Evolutionary conservation across 2,797 vertebrate species (phyloP).

Genomic region (Phoeniculus purpureus): DNA sequence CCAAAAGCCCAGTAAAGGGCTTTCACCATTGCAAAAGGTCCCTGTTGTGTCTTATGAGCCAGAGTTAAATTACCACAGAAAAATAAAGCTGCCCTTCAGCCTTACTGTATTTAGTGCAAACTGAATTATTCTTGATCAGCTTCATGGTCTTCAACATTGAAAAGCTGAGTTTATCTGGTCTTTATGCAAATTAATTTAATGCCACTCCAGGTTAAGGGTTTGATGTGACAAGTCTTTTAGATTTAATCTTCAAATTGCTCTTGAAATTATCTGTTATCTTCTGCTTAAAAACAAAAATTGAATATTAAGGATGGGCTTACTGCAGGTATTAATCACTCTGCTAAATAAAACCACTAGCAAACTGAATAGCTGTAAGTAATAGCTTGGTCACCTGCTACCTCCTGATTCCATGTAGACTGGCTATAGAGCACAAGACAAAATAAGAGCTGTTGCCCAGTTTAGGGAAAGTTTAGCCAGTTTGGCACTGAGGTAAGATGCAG

Average conservation of each 20-base stretch:
- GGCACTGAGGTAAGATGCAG: not conserved
- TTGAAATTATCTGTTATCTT: conserved; percentile 4
- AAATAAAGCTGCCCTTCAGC: not conserved
- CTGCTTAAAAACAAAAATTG: not conserved
- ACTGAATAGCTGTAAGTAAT: not conserved
- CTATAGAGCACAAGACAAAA: not conserved
- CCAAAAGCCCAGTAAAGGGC: not conserved
- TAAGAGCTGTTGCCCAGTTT: not conserved
- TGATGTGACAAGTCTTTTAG: not conserved
- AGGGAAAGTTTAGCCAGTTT: not conserved
- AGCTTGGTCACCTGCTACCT: not conserved
- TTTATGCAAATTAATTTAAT: conserved; percentile 36
- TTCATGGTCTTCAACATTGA: not conserved
- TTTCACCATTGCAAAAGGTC: not conserved
- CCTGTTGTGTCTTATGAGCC: not conserved
- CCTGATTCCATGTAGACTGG: not conserved
- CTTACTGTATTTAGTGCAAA: not conserved
- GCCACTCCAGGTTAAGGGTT: not conserved
- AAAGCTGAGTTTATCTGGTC: not conserved
- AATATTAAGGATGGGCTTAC: conserved; percentile 39
- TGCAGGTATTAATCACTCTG: not conserved
- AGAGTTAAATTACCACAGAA: not conserved
- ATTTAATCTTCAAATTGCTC: not conserved
- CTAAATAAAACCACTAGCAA: not conserved
- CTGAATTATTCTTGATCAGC: not conserved